Evolutionary conservation across 2,888 invertebrate genomes (phyloP).

Genomic region (Leptopterna dolabrata): DNA sequence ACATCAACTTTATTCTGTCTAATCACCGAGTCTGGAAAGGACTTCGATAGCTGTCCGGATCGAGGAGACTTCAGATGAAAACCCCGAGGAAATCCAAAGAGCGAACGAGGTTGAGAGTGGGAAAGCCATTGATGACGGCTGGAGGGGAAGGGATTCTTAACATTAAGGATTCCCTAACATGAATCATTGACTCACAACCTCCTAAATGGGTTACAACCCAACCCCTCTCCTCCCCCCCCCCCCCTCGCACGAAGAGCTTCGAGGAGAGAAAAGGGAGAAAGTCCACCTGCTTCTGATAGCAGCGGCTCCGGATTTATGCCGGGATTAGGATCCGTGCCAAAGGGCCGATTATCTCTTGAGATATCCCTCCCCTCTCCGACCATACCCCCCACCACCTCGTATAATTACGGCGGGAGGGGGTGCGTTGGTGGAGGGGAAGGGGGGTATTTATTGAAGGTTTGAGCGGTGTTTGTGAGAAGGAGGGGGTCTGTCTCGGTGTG

Average conservation of each 20-base stretch:
- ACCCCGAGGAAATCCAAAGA: neutral
- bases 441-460: no score
- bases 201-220: neutral
- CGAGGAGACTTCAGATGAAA: neutral
- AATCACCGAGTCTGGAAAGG: no score
- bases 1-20: no score
- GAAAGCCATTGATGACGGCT: no score
- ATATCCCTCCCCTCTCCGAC: neutral
- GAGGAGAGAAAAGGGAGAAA: neutral
- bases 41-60: no score
- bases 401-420: no score
- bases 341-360: neutral
- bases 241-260: neutral
- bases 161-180: neutral
- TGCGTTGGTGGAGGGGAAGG: no score
- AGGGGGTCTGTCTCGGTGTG: no score
- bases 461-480: no score
- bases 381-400: no score
- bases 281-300: conserved; percentile 3
- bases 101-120: neutral
- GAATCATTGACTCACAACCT: neutral
- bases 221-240: no score
- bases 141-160: neutral
- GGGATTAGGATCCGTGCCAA: conserved; percentile 2
- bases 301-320: neutral